Evolutionary conservation across 2,888 invertebrate genomes (phyloP).

Genomic region (Buathra laborator): DNA sequence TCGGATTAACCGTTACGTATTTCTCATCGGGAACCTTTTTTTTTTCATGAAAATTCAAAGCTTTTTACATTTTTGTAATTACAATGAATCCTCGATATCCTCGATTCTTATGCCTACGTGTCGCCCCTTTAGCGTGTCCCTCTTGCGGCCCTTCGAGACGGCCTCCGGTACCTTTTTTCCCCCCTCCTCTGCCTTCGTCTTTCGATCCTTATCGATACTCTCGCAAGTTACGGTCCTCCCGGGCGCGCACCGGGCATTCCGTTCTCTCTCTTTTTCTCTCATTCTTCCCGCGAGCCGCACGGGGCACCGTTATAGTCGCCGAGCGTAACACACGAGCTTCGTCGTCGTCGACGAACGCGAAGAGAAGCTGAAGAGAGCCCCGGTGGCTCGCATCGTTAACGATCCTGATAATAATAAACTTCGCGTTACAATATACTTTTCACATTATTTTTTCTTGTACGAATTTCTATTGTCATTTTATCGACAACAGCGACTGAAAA

Average conservation of each 20-base stretch:
- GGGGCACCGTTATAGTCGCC: slow-evolving; percentile 62
- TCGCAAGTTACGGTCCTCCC: slow-evolving; percentile 68
- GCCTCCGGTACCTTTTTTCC: slow-evolving; percentile 21
- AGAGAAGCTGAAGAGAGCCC: neutral
- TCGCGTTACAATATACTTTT: slow-evolving; percentile 8
- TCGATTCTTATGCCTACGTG: slow-evolving; percentile 11
- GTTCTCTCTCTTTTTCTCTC: slow-evolving; percentile 58
- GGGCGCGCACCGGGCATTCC: slow-evolving; percentile 68
- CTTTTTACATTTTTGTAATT: slow-evolving; percentile 3
- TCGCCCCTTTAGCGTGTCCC: slow-evolving; percentile 10
- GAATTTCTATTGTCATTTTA: slow-evolving; percentile 8
- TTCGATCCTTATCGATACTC: slow-evolving; percentile 77
- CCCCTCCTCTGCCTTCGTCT: slow-evolving; percentile 41
- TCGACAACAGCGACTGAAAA: neutral
- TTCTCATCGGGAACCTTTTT: neutral
- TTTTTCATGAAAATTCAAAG: neutral
- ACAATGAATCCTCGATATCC: neutral
- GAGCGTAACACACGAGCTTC: slow-evolving; percentile 43
- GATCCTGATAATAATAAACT: slow-evolving; percentile 31
- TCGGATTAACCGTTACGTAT: slow-evolving; percentile 22
- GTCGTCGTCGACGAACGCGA: slow-evolving; percentile 37
- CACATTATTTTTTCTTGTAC: slow-evolving; percentile 24
- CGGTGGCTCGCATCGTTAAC: slow-evolving; percentile 65
- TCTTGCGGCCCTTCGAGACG: slow-evolving; percentile 37
- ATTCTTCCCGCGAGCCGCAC: slow-evolving; percentile 42